phyloP scores from a whole-genome alignment of 2,888 invertebrate species.

The Athetis lepigone region DNA sequence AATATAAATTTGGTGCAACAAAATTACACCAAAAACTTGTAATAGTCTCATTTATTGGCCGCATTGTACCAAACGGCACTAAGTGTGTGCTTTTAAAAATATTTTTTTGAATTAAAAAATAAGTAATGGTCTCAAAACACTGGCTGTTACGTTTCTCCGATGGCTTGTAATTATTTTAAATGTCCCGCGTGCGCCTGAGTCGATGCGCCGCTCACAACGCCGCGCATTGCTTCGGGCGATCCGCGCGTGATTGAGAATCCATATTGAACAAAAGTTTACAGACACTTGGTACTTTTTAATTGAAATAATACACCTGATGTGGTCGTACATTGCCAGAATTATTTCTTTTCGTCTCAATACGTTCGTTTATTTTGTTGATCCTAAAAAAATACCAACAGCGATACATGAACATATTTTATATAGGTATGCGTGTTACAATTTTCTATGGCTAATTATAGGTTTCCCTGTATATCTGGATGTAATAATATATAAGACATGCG shows the following conservation, averaged over 20 bases:
- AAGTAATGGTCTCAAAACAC: conserved; percentile 90
- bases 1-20: conserved; percentile 71
- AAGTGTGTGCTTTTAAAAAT: conserved; percentile 85
- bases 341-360: background rate
- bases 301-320: conserved; percentile 41
- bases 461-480: too few species aligned
- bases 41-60: conserved; percentile 81
- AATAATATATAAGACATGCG: too few species aligned
- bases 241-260: conserved; percentile 83
- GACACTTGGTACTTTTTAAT: conserved; percentile 46
- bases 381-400: too few species aligned
- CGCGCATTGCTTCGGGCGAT: conserved; percentile 79
- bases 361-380: too few species aligned
- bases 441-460: too few species aligned
- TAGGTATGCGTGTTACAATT: too few species aligned
- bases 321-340: background rate
- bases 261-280: conserved; percentile 79
- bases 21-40: conserved; percentile 77
- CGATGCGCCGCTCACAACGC: conserved; percentile 58
- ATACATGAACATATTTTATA: too few species aligned
- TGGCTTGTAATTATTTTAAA: conserved; percentile 91
- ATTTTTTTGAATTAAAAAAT: conserved; percentile 89
- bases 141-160: conserved; percentile 88
- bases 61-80: conserved; percentile 81
- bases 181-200: conserved; percentile 85